Conservation (phyloP, 2,888 invertebrate genomes). For the Phortica okadai region DNA sequence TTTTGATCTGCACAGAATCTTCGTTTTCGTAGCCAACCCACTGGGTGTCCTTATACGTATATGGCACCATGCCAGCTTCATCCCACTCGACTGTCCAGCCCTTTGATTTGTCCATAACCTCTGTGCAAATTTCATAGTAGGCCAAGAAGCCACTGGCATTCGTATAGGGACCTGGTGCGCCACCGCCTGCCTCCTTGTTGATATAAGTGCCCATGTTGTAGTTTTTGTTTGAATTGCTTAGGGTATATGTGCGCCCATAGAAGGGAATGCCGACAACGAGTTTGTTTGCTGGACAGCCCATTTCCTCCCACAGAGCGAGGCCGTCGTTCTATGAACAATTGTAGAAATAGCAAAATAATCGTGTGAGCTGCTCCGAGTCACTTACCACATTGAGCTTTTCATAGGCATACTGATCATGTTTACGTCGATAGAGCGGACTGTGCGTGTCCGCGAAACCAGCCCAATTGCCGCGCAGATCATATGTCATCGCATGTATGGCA, state of each 20-base stretch:
- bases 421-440: conserved; percentile 89
- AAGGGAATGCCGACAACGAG: conserved; percentile 92
- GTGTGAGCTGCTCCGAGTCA: conserved; percentile 53
- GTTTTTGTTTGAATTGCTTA: conserved; percentile 88
- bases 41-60: conserved; percentile 89
- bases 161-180: conserved; percentile 89
- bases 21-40: conserved; percentile 90
- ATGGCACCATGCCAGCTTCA: conserved; percentile 88
- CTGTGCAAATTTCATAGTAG: conserved; percentile 91
- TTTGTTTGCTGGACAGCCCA: conserved; percentile 91
- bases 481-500: conserved; percentile 91
- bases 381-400: conserved; percentile 92
- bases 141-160: conserved; percentile 91
- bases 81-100: conserved; percentile 93
- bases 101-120: conserved; percentile 82
- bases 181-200: conserved; percentile 93
- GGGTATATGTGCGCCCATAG: conserved; percentile 90
- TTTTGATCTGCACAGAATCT: conserved; percentile 89
- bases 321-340: conserved; percentile 85
- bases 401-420: conserved; percentile 92
- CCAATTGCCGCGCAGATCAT: conserved; percentile 92
- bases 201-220: conserved; percentile 91
- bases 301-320: conserved; percentile 90
- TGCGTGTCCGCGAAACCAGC: conserved; percentile 94
- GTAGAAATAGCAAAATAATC: background rate